Percentiles rank a stretch among this genome's conserved stretches.
These are phyloP conservation scores for Pogonognathellus flavescens DNA, from an alignment of 1,140 invertebrate species.

Conservation along the genomic window DNA sequence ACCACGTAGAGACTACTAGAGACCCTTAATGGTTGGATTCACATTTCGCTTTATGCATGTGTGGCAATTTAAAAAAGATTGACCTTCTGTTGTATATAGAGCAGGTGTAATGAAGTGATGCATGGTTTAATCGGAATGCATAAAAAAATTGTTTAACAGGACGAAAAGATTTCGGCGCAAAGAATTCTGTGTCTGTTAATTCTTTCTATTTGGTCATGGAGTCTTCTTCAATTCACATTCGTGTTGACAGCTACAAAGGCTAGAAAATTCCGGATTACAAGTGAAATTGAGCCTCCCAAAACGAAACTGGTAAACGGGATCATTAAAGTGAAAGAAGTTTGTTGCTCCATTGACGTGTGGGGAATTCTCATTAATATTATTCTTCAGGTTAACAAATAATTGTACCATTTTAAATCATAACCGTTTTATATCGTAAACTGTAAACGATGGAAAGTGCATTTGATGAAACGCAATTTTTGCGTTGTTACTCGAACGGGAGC, in stretches of 20 bases:
- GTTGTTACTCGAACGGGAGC: background rate
- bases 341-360: slow-evolving; percentile 87
- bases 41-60: too few relatives aligned
- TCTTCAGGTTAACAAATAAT: slow-evolving; percentile 68
- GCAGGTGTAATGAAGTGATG: background rate
- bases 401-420: background rate
- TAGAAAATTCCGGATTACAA: slow-evolving; percentile 78
- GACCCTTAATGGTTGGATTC: too few relatives aligned
- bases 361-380: slow-evolving; percentile 73
- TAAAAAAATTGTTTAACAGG: slow-evolving; percentile 68
- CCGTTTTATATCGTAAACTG: slow-evolving; percentile 12
- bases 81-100: background rate
- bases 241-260: slow-evolving; percentile 90
- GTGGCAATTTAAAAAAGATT: too few relatives aligned
- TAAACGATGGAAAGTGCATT: background rate
- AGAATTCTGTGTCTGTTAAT: slow-evolving; percentile 82
- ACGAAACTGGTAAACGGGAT: slow-evolving; percentile 61
- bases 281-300: slow-evolving; percentile 51
- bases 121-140: too few relatives aligned
- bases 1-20: too few relatives aligned
- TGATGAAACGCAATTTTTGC: background rate
- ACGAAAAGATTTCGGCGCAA: slow-evolving; percentile 82
- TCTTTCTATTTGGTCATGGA: slow-evolving; percentile 89
- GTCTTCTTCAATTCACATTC: slow-evolving; percentile 89
- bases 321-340: slow-evolving; percentile 73